Base-by-base conservation (phyloP, 2,113 vertebrate genomes). In the Sula dactylatra region DNA sequence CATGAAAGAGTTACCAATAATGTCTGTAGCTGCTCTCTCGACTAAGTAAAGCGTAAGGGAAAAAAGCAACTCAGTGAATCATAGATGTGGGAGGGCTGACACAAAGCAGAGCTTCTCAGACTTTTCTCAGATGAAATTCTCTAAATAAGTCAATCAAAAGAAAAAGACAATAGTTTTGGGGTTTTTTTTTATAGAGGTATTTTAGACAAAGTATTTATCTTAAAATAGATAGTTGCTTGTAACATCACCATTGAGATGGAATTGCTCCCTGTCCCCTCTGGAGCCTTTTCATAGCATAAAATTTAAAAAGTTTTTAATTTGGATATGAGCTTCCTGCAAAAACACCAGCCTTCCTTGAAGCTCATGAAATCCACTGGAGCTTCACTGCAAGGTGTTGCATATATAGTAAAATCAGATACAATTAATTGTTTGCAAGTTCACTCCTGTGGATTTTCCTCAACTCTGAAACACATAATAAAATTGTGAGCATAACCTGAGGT, bases 131-230 rank as follows among this genome's bases (percentile, higher is more conserved):
- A 55, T 36, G 21, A 89, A 83, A 84, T 82, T 73, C 86, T n/a
- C 73, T 82, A 95, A 95, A 72, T 58, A 79, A 94, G 50, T 73
- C 77, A 85, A 79, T 91, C 66, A 80, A 72, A 88, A 94, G 49
- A 62, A 84, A 86, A 78, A 84, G 22, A 61, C 36, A 61, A 66
- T 31, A 29, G 55, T 11, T n/a, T n/a, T n/a, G n/a, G n/a, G n/a
- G n/a, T n/a, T 45, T 55, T 76, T 85, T 90, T 90, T 86, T 78
- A 38, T 31, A 62, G 19, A 26, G 11, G 5, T 77, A 15, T 90
- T 79, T 88, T 66, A 80, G 69, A 67, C 32, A 67, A 32, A 71
- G 27, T 71, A 59, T 87, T 93, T 55, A 17, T 58, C 38, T 90
- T 78, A 67, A 90, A 97, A 77, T 22, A 82, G 40, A 10, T 25